These are phyloP conservation scores for honey bee (Apis mellifera) DNA, from an alignment of 1,140 invertebrate genomes.

Conservation along the genomic window DNA sequence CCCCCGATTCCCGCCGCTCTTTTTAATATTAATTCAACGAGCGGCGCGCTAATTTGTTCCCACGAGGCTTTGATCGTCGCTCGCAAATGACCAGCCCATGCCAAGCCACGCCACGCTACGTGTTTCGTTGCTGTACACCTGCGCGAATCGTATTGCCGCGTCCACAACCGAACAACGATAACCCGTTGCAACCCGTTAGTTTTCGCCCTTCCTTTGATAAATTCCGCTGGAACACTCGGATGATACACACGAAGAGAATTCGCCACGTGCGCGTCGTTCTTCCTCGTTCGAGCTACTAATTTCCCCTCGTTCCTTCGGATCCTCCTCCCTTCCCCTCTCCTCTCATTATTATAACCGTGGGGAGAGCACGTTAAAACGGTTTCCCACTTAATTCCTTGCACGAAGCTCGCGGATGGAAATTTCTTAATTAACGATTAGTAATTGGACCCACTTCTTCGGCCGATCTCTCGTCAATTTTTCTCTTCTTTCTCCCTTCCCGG, in stretches of 20 bases:
- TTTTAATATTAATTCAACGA: conserved; percentile 20
- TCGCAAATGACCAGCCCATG: neutral
- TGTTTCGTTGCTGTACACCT: conserved; percentile 41
- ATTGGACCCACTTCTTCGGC: conserved; percentile 18
- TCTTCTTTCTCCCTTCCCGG: too few relatives aligned
- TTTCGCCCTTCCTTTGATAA: conserved; percentile 60
- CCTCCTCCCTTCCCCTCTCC: neutral
- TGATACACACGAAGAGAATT: conserved; percentile 15
- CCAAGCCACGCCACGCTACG: neutral
- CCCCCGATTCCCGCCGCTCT: neutral
- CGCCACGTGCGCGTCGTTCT: neutral
- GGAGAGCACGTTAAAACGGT: neutral
- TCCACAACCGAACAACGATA: too few relatives aligned
- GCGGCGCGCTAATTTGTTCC: conserved; percentile 34
- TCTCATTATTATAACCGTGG: conserved; percentile 11
- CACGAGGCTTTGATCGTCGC: conserved; percentile 39
- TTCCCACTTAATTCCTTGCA: conserved; percentile 4
- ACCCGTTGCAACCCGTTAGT: conserved; percentile 8
- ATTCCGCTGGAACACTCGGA: conserved; percentile 21
- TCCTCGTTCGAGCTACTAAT: conserved; percentile 1
- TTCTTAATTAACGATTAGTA: conserved; percentile 44
- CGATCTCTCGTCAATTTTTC: conserved; percentile 27
- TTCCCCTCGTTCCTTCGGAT: neutral
- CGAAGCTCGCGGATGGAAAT: conserved; percentile 17
- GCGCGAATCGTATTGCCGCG: neutral